Base-by-base conservation (phyloP, 2,113 vertebrate genomes). In the Etheostoma spectabile region DNA sequence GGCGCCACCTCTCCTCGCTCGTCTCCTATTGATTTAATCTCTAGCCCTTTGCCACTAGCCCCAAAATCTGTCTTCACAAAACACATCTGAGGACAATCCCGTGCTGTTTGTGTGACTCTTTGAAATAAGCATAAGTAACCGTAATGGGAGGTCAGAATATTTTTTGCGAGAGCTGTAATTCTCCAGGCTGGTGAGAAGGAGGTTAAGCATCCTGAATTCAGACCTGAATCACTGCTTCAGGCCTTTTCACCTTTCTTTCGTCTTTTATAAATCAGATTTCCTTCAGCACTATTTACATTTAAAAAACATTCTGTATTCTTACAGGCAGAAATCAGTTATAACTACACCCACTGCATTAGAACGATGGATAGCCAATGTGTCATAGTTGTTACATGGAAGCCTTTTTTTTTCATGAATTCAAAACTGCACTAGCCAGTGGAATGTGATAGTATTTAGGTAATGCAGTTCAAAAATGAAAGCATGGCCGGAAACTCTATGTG, bases 1-100 rank as follows among this genome's bases (percentile, higher is more conserved):
- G 72, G 22, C 11, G 10, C 82, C 72, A 69, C 74, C 79, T 79
- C 80, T 64, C 66, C 24, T 83, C 65, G 35, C 56, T 79, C 70
- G 70, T 59, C 79, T 59, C 42, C 61, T 78, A 88, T 91, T 87
- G 91, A 93, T 92, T 91, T 88, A 86, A 89, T 92, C 86, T 86
- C 77, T 61, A 85, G 82, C 65, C 80, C 74, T 82, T 89, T 88
- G 77, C 88, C 63, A 82, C 76, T 27, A 8, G 27, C 42, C 18
- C 55, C 69, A 69, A 84, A 86, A 93, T 93, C 65, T 77, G 78
- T 92, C 90, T 80, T 79, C 71, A 86, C 78, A 83, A 88, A 89
- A 91, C 73, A 77, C 71, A 77, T 85, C 82, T 60, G 80, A 77
- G 77, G 74, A 84, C 82, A 70, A 79, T 85, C 24, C 66, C 16